Percentiles rank a stretch among this genome's conserved stretches.
phyloP scores from a whole-genome alignment of 2,113 vertebrate genomes.

The Gymnorhina tibicen region DNA sequence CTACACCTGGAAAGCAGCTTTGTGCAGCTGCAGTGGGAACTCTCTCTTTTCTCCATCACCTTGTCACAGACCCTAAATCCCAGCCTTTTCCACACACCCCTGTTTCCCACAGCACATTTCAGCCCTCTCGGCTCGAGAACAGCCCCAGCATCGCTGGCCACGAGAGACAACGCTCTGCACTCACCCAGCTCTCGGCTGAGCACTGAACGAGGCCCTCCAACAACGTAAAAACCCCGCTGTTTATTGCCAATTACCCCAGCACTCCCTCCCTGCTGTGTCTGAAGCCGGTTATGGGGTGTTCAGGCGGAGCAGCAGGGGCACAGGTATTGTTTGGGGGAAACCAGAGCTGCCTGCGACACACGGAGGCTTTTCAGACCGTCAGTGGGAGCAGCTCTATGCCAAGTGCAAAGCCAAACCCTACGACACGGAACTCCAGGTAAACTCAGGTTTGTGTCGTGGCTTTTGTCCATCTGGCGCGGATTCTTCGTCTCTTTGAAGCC shows the following conservation, averaged over 20 bases:
- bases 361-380: background rate
- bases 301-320: background rate
- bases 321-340: background rate
- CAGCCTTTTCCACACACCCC: background rate
- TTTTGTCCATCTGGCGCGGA: background rate
- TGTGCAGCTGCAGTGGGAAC: background rate
- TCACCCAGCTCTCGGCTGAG: background rate
- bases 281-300: background rate
- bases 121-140: background rate
- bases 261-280: background rate
- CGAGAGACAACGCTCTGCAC: background rate
- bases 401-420: background rate
- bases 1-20: background rate
- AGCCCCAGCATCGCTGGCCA: background rate
- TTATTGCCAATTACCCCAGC: background rate
- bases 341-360: background rate
- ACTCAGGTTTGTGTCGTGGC: background rate
- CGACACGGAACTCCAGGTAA: background rate
- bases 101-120: background rate
- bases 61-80: background rate
- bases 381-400: background rate
- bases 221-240: fast-evolving
- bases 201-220: background rate
- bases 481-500: background rate
- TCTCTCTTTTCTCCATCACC: background rate